Evolutionary conservation across 1,140 invertebrate species (phyloP).

Genomic region (Bombus terrestris): DNA sequence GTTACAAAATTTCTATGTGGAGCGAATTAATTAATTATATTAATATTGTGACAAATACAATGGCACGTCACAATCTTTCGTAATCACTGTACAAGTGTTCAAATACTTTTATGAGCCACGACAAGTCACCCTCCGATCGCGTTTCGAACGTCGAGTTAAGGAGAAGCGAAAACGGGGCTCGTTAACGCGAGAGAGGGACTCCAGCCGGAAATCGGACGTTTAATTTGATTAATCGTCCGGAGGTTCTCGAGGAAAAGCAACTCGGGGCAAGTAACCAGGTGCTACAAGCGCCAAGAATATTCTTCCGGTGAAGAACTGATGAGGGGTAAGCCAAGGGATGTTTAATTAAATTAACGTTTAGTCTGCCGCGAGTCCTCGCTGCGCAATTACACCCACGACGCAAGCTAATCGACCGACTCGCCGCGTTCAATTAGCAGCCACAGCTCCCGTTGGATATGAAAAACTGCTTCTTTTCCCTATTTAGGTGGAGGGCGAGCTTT

Average conservation of each 20-base stretch:
- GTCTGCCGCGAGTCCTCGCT: constrained; percentile 54
- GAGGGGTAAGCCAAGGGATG: constrained; percentile 15
- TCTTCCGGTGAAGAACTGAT: constrained; percentile 52
- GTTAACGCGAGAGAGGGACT: constrained; percentile 22
- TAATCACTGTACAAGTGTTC: no score
- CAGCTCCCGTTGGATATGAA: no score
- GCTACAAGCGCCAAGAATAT: constrained; percentile 52
- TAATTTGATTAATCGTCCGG: constrained; percentile 50
- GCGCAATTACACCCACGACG: constrained; percentile 73
- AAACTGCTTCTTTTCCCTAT: neutral
- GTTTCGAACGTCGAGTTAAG: no score
- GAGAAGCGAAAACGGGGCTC: constrained; percentile 2
- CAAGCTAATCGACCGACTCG: constrained; percentile 70
- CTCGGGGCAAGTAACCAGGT: constrained; percentile 7
- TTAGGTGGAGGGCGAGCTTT: neutral
- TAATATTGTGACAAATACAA: no score
- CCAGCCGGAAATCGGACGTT: constrained; percentile 44
- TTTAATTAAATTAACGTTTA: constrained; percentile 78
- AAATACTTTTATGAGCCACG: no score
- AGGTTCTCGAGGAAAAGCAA: constrained; percentile 3
- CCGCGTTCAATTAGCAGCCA: constrained; percentile 61
- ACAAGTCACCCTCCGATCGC: no score
- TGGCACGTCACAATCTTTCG: no score
- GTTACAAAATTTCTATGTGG: no score
- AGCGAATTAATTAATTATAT: no score